These are phyloP conservation scores for Odontamblyopus lacepedii DNA, from an alignment of 2,797 vertebrate genomes.

Conservation along the genomic window DNA sequence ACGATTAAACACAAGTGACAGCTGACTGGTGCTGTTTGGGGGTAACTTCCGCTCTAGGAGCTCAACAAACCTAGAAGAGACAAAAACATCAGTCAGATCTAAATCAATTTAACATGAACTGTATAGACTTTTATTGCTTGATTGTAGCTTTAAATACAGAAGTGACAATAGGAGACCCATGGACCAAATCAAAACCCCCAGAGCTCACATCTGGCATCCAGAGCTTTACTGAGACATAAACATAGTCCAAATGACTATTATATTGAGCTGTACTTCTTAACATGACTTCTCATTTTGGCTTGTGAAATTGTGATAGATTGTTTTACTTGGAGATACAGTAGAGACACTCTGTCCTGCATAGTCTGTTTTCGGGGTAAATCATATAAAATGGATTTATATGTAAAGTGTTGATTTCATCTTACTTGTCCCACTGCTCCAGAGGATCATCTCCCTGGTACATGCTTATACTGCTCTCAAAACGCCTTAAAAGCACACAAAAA, in stretches of 20 bases:
- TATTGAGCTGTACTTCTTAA: no score
- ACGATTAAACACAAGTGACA: constrained; percentile 77
- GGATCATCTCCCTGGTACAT: constrained; percentile 67
- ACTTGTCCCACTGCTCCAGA: constrained; percentile 66
- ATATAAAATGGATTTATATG: neutral
- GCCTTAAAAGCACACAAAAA: constrained; percentile 24
- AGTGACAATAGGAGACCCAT: no score
- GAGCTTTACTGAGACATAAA: no score
- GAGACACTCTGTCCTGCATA: neutral
- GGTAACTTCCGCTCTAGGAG: constrained; percentile 78
- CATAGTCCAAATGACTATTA: no score
- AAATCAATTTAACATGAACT: neutral
- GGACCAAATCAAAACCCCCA: no score
- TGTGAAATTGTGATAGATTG: neutral
- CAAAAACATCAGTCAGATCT: neutral
- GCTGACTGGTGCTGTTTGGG: constrained; percentile 33
- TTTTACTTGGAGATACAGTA: neutral
- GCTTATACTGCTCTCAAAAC: constrained; percentile 55
- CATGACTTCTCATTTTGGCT: neutral
- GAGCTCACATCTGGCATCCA: no score
- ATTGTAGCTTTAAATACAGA: no score
- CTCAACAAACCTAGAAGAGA: constrained; percentile 77
- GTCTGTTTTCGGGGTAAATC: neutral
- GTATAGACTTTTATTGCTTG: no score
- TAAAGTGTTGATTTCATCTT: constrained; percentile 18